Conservation (phyloP, 2,113 vertebrate species). For the Arizona elegans region DNA sequence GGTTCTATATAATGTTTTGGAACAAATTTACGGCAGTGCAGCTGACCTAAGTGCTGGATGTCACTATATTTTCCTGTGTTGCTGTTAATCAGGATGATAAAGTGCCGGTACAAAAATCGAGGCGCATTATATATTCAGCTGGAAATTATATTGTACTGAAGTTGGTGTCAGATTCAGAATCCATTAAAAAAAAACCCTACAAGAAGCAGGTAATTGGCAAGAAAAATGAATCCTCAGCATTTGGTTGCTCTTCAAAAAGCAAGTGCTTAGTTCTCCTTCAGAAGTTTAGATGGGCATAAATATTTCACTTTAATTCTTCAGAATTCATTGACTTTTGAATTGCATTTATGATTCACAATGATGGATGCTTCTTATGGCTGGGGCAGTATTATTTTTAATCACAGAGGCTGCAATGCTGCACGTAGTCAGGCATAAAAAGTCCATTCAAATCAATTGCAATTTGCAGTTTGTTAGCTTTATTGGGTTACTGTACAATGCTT, state of each 20-base stretch:
- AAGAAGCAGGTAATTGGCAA: conserved; percentile 63
- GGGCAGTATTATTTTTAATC: conserved; percentile 46
- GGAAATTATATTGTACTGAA: conserved; percentile 55
- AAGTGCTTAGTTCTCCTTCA: conserved; percentile 49
- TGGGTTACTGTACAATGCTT: neutral
- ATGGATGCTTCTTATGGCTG: conserved; percentile 25
- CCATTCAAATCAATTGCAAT: conserved; percentile 11
- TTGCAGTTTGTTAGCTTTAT: neutral
- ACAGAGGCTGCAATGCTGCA: conserved; percentile 44
- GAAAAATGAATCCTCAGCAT: conserved; percentile 62
- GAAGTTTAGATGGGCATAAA: conserved; percentile 64
- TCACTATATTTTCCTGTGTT: conserved; percentile 11
- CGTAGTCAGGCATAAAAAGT: conserved; percentile 1
- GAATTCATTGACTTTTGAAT: conserved; percentile 62
- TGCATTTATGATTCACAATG: conserved; percentile 59
- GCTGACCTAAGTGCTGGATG: conserved; percentile 1
- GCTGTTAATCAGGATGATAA: conserved; percentile 40
- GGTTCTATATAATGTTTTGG: conserved; percentile 22
- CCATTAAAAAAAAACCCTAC: conserved; percentile 42
- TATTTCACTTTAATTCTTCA: conserved; percentile 63
- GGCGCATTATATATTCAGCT: conserved; percentile 48
- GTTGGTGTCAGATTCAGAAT: conserved; percentile 53
- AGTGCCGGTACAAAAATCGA: conserved; percentile 37
- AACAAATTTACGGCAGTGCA: neutral
- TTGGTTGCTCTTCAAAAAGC: conserved; percentile 61